A percentile compares a stretch with the other conserved stretches of the same genome.
Conservation (phyloP, 2,113 vertebrate species). For the Oryzias melastigma region DNA sequence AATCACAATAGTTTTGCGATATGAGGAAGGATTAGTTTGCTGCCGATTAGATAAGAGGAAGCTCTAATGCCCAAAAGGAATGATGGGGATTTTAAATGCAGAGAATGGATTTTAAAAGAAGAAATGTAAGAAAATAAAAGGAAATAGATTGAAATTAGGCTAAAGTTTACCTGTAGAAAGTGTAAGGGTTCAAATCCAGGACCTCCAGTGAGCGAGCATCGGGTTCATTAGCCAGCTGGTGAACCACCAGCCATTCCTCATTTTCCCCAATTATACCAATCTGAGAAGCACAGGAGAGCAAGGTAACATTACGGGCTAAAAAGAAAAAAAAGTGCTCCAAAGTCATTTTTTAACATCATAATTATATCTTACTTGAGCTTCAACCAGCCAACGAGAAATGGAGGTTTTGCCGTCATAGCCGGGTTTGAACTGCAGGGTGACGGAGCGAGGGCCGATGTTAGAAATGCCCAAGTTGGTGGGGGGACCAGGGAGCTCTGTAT, state of each 20-base stretch:
- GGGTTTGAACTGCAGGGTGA: constrained; percentile 91
- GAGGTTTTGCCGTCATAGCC: constrained; percentile 98
- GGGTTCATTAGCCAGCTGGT: constrained; percentile 89
- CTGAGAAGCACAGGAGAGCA: constrained; percentile 68
- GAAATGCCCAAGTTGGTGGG: constrained; percentile 95
- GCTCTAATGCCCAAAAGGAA: constrained; percentile 25
- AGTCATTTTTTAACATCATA: neutral
- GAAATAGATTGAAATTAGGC: neutral
- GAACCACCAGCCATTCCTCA: constrained; percentile 87
- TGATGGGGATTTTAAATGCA: constrained; percentile 5
- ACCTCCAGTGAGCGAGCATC: constrained; percentile 90
- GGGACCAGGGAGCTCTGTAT: constrained; percentile 89
- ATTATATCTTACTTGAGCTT: constrained; percentile 85
- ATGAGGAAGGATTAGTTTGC: constrained; percentile 13
- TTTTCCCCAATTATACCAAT: constrained; percentile 86
- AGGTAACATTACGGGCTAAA: neutral
- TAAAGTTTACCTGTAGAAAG: constrained; percentile 85
- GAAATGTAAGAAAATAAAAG: neutral
- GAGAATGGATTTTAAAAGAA: constrained; percentile 7
- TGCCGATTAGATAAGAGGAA: constrained; percentile 19
- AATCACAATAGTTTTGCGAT: constrained; percentile 5
- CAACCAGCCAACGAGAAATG: constrained; percentile 95
- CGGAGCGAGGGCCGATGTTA: constrained; percentile 91
- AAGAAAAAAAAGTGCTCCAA: constrained; percentile 10
- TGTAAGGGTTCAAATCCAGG: constrained; percentile 87